phyloP scores from a whole-genome alignment of 2,888 invertebrate species.

The Acanthosepion lycidas region DNA sequence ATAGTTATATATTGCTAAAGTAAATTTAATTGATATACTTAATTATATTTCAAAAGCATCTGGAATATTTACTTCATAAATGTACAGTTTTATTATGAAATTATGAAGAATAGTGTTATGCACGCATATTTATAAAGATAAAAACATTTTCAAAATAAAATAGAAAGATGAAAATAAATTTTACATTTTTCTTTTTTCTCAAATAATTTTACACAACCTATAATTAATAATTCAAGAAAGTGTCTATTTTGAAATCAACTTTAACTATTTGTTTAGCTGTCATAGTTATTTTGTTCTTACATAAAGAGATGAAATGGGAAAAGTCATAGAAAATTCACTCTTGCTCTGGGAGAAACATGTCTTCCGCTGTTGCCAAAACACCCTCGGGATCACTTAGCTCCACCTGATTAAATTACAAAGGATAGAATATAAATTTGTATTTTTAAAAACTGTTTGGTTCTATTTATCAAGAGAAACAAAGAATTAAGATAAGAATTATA shows the following conservation, averaged over 20 bases:
- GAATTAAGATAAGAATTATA: background rate
- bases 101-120: too few relatives aligned
- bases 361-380: background rate
- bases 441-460: background rate
- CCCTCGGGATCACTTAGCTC: background rate
- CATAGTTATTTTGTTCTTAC: background rate
- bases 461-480: background rate
- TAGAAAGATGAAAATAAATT: background rate
- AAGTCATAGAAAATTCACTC: background rate
- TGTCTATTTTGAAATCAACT: background rate
- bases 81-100: background rate
- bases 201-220: background rate
- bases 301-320: background rate
- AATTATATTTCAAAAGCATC: background rate
- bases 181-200: background rate
- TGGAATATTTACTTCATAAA: background rate
- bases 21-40: background rate
- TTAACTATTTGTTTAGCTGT: background rate
- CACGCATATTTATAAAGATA: too few relatives aligned
- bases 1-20: background rate
- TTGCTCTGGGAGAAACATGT: conserved; percentile 42
- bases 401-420: background rate
- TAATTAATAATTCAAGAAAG: background rate
- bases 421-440: background rate
- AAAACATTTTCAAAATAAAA: too few relatives aligned